Percentiles rank a stretch among this genome's conserved stretches.
phyloP scores from a whole-genome alignment of 2,113 vertebrate species.

The Shinisaurus crocodilurus region DNA sequence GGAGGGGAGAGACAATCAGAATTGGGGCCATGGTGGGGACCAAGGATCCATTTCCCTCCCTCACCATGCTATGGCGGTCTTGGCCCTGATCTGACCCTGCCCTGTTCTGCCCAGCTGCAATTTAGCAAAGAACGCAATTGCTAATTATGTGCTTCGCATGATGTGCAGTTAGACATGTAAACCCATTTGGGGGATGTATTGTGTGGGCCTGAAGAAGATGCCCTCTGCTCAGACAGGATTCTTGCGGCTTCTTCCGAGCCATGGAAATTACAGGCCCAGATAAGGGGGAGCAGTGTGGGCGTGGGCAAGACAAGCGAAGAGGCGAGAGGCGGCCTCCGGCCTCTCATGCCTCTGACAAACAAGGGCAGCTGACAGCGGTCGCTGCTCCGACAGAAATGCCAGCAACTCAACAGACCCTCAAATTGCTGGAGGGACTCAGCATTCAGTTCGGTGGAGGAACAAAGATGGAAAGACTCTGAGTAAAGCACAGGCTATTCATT shows the following conservation, averaged over 20 bases:
- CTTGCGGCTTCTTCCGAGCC: not conserved
- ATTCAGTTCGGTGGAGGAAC: conserved; percentile 23
- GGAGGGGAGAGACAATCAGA: not conserved
- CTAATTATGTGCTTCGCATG: not conserved
- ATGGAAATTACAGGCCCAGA: not conserved
- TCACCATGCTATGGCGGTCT: not conserved
- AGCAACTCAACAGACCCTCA: conserved; percentile 22
- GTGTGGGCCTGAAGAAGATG: not conserved
- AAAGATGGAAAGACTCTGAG: conserved; percentile 43
- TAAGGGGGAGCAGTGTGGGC: not conserved
- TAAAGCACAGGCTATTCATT: not conserved
- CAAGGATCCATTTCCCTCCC: not conserved
- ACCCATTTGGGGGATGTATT: not conserved
- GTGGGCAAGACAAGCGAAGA: not conserved
- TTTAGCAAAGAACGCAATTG: not conserved
- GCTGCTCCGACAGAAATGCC: conserved; percentile 35
- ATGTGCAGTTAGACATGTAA: not conserved
- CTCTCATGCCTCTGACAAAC: not conserved
- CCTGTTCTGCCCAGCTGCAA: not conserved
- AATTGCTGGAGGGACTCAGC: conserved; percentile 22
- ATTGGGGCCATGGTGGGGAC: not conserved
- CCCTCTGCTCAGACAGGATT: not conserved
- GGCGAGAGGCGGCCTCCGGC: not conserved
- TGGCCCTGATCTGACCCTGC: not conserved
- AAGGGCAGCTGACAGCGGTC: not conserved